Percentiles rank a stretch among this genome's conserved stretches.
Conservation (phyloP, 2,113 vertebrate genomes). For the Nestor notabilis region DNA sequence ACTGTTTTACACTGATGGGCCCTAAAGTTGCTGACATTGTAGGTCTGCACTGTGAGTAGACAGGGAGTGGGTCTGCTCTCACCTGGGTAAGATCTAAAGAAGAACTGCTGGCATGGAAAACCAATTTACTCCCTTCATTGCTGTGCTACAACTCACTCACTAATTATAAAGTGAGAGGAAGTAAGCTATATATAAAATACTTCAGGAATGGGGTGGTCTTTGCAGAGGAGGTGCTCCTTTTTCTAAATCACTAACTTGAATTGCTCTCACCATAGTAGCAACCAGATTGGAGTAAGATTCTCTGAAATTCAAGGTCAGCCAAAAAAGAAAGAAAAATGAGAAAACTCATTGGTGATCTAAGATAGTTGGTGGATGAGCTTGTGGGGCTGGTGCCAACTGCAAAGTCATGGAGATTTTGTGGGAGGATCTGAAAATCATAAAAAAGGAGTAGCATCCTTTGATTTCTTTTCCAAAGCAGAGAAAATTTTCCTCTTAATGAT, state of each 20-base stretch:
- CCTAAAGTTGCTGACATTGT: background rate
- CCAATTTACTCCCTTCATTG: background rate
- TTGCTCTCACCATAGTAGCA: background rate
- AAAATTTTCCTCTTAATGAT: background rate
- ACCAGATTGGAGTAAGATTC: background rate
- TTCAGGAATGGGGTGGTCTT: background rate
- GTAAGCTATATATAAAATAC: background rate
- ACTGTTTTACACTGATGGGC: background rate
- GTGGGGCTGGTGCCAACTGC: background rate
- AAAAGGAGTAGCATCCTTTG: background rate
- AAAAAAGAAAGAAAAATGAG: background rate
- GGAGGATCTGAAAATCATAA: background rate
- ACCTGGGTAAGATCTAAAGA: background rate
- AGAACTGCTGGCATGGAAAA: background rate
- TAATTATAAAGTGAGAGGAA: background rate
- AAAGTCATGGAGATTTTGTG: background rate
- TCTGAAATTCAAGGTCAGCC: background rate
- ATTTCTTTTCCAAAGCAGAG: background rate
- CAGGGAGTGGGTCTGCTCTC: background rate
- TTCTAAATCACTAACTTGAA: background rate
- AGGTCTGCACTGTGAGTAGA: background rate
- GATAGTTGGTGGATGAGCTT: background rate
- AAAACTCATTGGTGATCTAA: background rate
- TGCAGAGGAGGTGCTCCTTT: background rate
- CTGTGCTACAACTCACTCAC: background rate